Evolutionary conservation across 2,797 vertebrate genomes (phyloP), one percentile per base, ranked within the genome.

Genomic region (Xerus rutilus): DNA sequence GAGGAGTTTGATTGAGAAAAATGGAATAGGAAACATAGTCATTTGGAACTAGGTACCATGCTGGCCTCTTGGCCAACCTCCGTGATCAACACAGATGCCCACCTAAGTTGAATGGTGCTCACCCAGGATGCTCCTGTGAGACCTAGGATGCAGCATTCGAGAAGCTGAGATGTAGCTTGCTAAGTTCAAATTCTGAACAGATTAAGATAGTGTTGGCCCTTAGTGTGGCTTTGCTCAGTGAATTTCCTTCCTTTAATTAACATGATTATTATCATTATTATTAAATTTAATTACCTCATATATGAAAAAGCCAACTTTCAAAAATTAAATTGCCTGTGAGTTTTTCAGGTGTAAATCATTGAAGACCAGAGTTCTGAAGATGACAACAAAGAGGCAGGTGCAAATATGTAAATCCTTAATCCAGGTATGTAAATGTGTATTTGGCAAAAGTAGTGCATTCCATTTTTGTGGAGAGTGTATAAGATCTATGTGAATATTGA

Each of bases 231-330:
- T 90, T 85, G 28, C 54, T 92, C 21, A 91, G 72, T 96, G 72
- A 96, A 93, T 94, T 95, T 96, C 54, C 30, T 91, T 89, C 52
- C 85, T 96, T 94, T n/a, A 95, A 35, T 87, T 93, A 96, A 95
- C 39, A 64, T 77, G 54, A 97, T 62, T 69, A 69, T 82, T 89
- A 76, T 82, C 83, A 88, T 64, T 84, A 23, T 96, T 97, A 95
- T 98, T 98, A 97, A 98, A 94, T 97, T 96, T 97, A 97, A 81
- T 94, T 57, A 97, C 93, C 97, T 98, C 59, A 54, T 97, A 89
- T 96, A 79, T 67, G 84, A 89, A 62, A 45, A 95, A 97, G 77
- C 69, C 43, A 83, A 94, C 96, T 97, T 98, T 98, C 4, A 98
- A 96, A 98, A 98, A 97, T 98, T 96, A 97, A 97, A 81, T 94